Evolutionary conservation across 2,113 vertebrate genomes (phyloP).

Genomic region (Motacilla tschutschensis): DNA sequence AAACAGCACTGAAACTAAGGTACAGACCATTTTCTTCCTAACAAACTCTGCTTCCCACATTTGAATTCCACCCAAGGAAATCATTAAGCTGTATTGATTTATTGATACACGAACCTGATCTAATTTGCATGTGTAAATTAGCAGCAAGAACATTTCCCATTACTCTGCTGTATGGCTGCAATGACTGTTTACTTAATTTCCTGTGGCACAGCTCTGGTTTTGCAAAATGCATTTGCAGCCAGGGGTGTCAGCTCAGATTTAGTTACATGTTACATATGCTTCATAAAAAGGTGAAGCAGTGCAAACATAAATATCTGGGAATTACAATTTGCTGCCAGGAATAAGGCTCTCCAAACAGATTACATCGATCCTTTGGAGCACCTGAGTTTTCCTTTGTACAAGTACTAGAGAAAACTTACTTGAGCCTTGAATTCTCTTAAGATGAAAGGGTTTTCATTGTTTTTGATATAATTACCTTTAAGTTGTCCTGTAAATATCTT

Average conservation of each 20-base stretch:
- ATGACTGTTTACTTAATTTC: conserved; percentile 36
- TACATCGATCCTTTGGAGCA: accelerated
- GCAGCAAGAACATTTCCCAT: conserved; percentile 39
- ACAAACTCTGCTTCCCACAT: background rate
- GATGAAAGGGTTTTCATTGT: background rate
- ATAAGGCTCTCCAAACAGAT: background rate
- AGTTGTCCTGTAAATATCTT: background rate
- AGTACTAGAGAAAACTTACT: background rate
- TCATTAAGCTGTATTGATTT: conserved; percentile 48
- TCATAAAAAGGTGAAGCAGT: background rate
- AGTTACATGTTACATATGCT: background rate
- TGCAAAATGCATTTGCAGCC: conserved; percentile 11
- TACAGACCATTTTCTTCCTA: background rate
- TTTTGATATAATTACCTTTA: background rate
- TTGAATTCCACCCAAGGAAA: conserved; percentile 43
- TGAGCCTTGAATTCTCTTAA: background rate
- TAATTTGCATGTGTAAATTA: conserved; percentile 64
- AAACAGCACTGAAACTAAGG: background rate
- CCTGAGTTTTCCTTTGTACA: background rate
- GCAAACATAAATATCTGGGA: background rate
- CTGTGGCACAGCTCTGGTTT: background rate
- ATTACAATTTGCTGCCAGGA: background rate
- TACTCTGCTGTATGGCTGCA: conserved; percentile 18
- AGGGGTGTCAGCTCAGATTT: background rate
- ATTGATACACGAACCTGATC: conserved; percentile 37